These are phyloP conservation scores for Enhydra lutris DNA, from an alignment of 2,113 vertebrate genomes.

Conservation along the genomic window DNA sequence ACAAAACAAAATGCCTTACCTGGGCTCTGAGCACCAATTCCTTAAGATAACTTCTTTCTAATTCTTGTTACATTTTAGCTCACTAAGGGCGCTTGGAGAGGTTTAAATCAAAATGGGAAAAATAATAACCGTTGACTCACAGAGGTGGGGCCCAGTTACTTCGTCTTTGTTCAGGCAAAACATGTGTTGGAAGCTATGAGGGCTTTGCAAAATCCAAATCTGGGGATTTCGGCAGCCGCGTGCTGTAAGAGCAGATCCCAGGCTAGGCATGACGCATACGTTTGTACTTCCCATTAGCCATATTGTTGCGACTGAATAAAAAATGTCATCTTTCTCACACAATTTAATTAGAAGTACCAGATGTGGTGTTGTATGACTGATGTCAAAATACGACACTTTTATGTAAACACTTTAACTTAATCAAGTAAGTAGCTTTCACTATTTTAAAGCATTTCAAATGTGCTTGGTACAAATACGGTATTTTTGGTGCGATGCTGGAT, in stretches of 20 bases:
- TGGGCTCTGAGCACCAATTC: constrained; percentile 44
- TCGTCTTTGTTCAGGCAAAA: constrained; percentile 71
- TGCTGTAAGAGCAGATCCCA: constrained; percentile 40
- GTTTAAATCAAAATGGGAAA: constrained; percentile 74
- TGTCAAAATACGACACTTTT: constrained; percentile 77
- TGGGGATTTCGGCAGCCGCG: constrained; percentile 60
- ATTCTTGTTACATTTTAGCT: constrained; percentile 55
- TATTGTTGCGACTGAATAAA: constrained; percentile 74
- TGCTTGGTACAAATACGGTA: constrained; percentile 64
- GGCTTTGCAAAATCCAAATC: constrained; percentile 64
- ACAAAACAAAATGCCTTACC: not conserved
- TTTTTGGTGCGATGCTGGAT: constrained; percentile 65
- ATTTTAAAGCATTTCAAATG: constrained; percentile 76
- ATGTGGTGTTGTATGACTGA: constrained; percentile 74
- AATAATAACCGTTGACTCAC: constrained; percentile 68
- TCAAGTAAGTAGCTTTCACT: constrained; percentile 76
- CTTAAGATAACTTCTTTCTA: constrained; percentile 67
- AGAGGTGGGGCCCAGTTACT: constrained; percentile 52
- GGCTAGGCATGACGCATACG: constrained; percentile 57
- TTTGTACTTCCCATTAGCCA: constrained; percentile 69
- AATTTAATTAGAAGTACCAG: constrained; percentile 79
- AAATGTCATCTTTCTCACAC: constrained; percentile 75
- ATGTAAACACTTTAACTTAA: constrained; percentile 79
- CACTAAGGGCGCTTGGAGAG: constrained; percentile 62
- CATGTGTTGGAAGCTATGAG: constrained; percentile 67